A percentile compares a stretch with the other conserved stretches of the same genome.
Conservation (phyloP, 2,113 vertebrate species). For the Vombatus ursinus region DNA sequence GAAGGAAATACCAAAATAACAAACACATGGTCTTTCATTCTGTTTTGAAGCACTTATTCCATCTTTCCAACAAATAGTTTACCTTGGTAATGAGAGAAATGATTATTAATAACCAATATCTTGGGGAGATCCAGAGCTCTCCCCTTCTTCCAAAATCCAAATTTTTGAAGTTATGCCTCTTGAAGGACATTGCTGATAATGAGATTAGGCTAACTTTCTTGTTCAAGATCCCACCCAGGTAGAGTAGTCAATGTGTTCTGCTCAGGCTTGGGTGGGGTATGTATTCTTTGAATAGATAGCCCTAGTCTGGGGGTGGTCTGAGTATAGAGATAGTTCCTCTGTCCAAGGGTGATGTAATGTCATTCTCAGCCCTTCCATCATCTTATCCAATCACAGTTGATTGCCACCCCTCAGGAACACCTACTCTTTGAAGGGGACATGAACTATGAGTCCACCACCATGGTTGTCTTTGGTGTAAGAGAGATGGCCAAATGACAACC, state of each 20-base stretch:
- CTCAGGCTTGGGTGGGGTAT: not conserved
- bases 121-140: not conserved
- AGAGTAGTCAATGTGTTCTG: not conserved
- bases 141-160: not conserved
- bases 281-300: not conserved
- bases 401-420: not conserved
- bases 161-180: not conserved
- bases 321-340: not conserved
- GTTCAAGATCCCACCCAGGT: not conserved
- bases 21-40: too few relatives aligned
- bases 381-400: not conserved
- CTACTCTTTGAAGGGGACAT: not conserved
- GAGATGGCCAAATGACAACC: not conserved
- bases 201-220: not conserved
- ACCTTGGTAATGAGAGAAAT: not conserved
- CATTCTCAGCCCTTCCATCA: not conserved
- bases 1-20: too few relatives aligned
- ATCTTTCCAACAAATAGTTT: too few relatives aligned
- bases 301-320: not conserved
- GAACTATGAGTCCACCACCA: not conserved
- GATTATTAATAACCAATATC: not conserved
- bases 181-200: not conserved
- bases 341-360: too few relatives aligned
- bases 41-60: too few relatives aligned
- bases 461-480: not conserved